These are phyloP conservation scores for Drosophila histrio DNA, from an alignment of 2,888 invertebrate genomes.

Conservation along the genomic window DNA sequence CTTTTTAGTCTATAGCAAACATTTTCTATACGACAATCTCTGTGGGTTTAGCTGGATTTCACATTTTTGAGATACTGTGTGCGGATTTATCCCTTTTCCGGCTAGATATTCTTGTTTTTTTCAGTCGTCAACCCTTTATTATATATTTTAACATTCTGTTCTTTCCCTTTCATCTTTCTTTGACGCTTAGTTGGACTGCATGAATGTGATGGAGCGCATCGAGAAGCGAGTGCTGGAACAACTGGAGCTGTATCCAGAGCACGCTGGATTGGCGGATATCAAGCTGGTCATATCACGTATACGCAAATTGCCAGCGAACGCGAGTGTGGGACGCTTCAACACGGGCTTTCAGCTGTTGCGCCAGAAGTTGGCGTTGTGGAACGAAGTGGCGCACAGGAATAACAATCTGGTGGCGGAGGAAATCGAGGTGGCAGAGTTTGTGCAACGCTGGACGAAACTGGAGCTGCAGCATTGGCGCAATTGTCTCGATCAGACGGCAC, in stretches of 20 bases:
- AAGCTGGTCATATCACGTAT: conserved; percentile 86
- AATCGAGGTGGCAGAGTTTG: conserved; percentile 90
- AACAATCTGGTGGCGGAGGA: conserved; percentile 92
- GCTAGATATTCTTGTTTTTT: no score
- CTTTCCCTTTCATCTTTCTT: no score
- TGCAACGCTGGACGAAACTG: conserved; percentile 95
- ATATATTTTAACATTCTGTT: no score
- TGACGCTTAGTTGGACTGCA: no score
- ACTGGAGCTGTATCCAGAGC: conserved; percentile 93
- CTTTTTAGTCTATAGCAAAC: no score
- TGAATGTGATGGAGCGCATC: conserved; percentile 89
- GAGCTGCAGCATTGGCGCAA: conserved; percentile 95
- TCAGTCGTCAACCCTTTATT: no score
- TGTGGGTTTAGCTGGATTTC: no score
- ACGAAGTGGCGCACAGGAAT: conserved; percentile 93
- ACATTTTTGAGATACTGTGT: no score
- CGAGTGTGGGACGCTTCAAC: conserved; percentile 94
- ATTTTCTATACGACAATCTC: no score
- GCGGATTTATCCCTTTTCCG: no score
- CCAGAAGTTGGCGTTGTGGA: conserved; percentile 95
- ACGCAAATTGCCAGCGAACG: conserved; percentile 89
- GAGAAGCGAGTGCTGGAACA: conserved; percentile 87
- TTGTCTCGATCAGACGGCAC: conserved; percentile 89
- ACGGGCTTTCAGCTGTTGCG: conserved; percentile 95
- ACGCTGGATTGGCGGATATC: conserved; percentile 93